A percentile compares a stretch with the other conserved stretches of the same genome.
These are phyloP conservation scores for Channa striata DNA, from an alignment of 2,797 vertebrate genomes.

Conservation along the genomic window DNA sequence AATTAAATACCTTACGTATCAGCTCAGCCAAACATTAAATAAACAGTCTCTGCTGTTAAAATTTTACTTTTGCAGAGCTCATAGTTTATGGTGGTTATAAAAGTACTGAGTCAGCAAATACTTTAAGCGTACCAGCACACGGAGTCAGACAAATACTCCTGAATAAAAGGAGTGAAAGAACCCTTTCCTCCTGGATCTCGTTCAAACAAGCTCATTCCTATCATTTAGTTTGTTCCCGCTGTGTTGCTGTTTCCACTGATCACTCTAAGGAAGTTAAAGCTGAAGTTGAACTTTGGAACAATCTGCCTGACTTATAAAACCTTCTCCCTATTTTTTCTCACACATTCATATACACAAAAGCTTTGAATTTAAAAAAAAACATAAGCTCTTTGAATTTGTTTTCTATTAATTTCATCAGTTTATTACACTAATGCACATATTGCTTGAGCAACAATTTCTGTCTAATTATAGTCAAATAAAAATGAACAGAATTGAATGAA, in stretches of 20 bases:
- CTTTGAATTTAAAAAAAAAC: no score
- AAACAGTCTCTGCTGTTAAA: not conserved
- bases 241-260: not conserved
- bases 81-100: not conserved
- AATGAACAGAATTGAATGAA: no score
- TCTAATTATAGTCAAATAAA: no score
- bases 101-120: not conserved
- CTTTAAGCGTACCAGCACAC: not conserved
- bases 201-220: not conserved
- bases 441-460: no score
- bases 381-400: no score
- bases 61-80: not conserved
- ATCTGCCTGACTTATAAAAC: not conserved
- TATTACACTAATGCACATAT: not conserved
- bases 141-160: not conserved
- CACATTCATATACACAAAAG: not conserved
- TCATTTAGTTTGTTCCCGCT: no score
- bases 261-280: not conserved
- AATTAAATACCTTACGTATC: no score
- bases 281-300: conserved; percentile 46
- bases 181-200: not conserved
- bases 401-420: not conserved
- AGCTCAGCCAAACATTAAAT: no score
- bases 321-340: not conserved
- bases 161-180: not conserved